phyloP scores from a whole-genome alignment of 2,113 vertebrate species.

The Epinephelus cyanopodus region DNA sequence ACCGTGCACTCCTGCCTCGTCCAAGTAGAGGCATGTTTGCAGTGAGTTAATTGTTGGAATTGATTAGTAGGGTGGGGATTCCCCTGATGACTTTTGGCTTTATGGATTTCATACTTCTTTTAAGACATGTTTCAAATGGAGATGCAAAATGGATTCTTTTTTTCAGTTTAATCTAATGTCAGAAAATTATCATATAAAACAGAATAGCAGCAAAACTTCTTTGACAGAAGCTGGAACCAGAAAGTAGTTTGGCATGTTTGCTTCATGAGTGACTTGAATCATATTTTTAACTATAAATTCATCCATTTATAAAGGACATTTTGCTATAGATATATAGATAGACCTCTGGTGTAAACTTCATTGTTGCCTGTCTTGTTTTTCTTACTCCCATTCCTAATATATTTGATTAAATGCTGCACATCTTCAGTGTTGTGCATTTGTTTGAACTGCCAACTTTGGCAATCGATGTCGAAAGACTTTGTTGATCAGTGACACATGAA shows the following conservation, averaged over 20 bases:
- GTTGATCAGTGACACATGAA: conserved; percentile 10
- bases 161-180: not conserved
- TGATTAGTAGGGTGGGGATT: not conserved
- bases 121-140: not conserved
- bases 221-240: not conserved
- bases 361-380: not conserved
- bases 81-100: not conserved
- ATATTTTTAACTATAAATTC: too few species aligned
- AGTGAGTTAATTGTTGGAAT: not conserved
- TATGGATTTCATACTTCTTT: not conserved
- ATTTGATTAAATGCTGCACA: not conserved
- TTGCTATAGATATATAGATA: too few species aligned
- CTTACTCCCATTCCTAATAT: too few species aligned
- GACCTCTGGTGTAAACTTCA: not conserved
- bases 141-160: not conserved
- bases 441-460: not conserved
- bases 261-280: not conserved
- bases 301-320: too few species aligned
- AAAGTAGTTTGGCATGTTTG: not conserved
- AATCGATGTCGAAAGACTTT: not conserved
- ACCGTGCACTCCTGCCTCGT: not conserved
- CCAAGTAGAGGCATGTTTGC: not conserved
- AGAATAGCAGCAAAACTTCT: not conserved
- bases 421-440: not conserved
- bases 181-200: not conserved